A percentile compares a stretch with the other conserved stretches of the same genome.
Evolutionary conservation across 2,797 vertebrate species (phyloP).

Genomic region (Takifugu ocellatus): DNA sequence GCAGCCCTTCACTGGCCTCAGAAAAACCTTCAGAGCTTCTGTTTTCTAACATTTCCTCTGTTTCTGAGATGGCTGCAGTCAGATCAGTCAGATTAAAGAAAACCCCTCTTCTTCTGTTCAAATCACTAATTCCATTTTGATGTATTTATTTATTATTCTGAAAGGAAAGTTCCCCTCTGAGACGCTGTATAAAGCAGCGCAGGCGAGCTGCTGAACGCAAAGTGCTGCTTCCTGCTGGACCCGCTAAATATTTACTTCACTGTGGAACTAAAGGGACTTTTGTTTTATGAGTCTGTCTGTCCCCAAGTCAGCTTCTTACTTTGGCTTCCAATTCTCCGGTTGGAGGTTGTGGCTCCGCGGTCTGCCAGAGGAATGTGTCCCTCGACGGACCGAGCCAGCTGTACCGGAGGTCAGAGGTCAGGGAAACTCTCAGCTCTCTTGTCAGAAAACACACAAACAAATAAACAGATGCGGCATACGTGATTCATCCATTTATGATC

Average conservation of each 20-base stretch:
- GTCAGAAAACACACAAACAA: conserved; percentile 34
- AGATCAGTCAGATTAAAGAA: conserved; percentile 14
- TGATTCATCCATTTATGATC: conserved; percentile 11
- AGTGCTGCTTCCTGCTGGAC: conserved; percentile 14
- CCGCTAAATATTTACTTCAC: conserved; percentile 13
- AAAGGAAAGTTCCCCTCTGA: conserved; percentile 9
- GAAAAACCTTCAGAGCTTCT: conserved; percentile 10
- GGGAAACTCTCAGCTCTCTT: conserved; percentile 32
- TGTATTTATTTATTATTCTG: conserved; percentile 21
- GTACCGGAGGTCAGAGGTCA: conserved; percentile 44
- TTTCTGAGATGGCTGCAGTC: conserved; percentile 12
- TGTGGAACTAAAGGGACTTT: conserved; percentile 27
- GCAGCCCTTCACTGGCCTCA: neutral
- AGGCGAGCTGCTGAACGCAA: neutral
- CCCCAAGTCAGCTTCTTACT: neutral
- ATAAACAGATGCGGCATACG: conserved; percentile 20
- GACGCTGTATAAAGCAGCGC: conserved; percentile 10
- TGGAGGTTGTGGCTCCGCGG: conserved; percentile 13
- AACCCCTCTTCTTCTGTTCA: conserved; percentile 7
- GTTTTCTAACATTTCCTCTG: conserved; percentile 16
- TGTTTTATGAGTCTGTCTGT: conserved; percentile 24
- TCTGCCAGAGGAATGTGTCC: conserved; percentile 44
- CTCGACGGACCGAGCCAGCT: conserved; percentile 36
- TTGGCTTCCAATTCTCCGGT: conserved; percentile 3
- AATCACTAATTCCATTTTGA: conserved; percentile 14